Evolutionary conservation across 2,113 vertebrate genomes (phyloP).

Genomic region (Egretta garzetta): DNA sequence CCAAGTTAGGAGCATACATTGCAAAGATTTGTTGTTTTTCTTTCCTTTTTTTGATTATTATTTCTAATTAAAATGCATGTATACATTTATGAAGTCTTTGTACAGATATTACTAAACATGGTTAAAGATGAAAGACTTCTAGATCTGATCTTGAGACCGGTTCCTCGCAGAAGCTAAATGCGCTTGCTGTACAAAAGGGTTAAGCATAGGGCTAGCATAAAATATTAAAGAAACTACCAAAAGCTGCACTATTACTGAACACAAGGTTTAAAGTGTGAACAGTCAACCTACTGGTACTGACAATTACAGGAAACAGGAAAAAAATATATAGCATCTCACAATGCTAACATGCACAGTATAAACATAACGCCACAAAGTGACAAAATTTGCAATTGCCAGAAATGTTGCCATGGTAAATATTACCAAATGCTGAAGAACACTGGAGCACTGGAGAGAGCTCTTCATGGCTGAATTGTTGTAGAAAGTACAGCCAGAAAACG

Average conservation of each 20-base stretch:
- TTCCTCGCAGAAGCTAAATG: background rate
- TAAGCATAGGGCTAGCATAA: background rate
- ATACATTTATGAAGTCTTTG: background rate
- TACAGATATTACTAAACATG: background rate
- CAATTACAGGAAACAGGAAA: background rate
- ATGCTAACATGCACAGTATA: background rate
- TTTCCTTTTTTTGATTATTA: background rate
- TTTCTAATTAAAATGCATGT: background rate
- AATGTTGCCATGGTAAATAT: background rate
- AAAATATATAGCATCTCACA: background rate
- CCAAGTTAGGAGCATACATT: background rate
- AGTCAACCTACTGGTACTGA: background rate
- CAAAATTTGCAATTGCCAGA: background rate
- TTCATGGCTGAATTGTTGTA: background rate
- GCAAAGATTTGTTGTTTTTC: background rate
- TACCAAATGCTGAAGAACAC: background rate
- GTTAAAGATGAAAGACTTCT: background rate
- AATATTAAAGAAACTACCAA: background rate
- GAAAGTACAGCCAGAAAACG: background rate
- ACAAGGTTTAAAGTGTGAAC: background rate
- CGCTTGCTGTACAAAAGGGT: background rate
- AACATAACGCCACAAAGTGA: background rate
- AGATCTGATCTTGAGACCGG: background rate
- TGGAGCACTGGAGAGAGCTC: background rate
- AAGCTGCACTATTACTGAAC: background rate